Base-by-base conservation (phyloP, 2,888 invertebrate genomes). In the Hyalella azteca region DNA sequence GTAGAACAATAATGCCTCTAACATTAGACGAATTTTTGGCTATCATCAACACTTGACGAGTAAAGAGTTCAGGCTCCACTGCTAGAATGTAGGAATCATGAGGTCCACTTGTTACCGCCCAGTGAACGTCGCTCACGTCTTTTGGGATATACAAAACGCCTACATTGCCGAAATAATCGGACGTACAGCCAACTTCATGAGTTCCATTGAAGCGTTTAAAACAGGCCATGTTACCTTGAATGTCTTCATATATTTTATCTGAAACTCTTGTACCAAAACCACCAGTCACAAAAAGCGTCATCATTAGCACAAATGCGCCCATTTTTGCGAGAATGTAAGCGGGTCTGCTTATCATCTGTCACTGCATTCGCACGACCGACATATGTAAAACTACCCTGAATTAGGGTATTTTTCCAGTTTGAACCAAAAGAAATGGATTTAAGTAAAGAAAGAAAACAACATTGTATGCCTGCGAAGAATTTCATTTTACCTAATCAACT, bases 181-280 rank as follows among this genome's bases (percentile, higher is more conserved):
- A 96, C 78, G 95, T 92, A 88, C 98, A 98, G 82, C 98, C 98
- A 85, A 93, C 93, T 89, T 97, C 95, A 89, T 97, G 95, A 15
- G 98, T 98, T 81, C 93, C 96, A 91, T 98, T 98, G 84, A 98
- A 89, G 83, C 96, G 91, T 84, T 96, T 91, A 87, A 96, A 96
- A 89, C 98, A 98, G 78, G 80, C 81, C 93, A 91, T 90, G 73
- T 91, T 91, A 73, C 93, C 93, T 85, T 91, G 90, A 78, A 96
- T 91, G 15, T 91, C 88, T 85, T 92, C 91, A 87, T 95, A 96
- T 90, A 96, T 95, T 89, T 92, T 93, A 86, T 93, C 92, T 87
- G 92, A 92, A n/a, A 92, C 91, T 86, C 94, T 90, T 86, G 91
- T 91, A 5, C 81, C 76, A 26, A 29, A 22, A 11, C 36, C 39